These are phyloP conservation scores for Spongia lamella DNA, from an alignment of 37 sponge, comb jelly and placozoan species.

Conservation along the genomic window DNA sequence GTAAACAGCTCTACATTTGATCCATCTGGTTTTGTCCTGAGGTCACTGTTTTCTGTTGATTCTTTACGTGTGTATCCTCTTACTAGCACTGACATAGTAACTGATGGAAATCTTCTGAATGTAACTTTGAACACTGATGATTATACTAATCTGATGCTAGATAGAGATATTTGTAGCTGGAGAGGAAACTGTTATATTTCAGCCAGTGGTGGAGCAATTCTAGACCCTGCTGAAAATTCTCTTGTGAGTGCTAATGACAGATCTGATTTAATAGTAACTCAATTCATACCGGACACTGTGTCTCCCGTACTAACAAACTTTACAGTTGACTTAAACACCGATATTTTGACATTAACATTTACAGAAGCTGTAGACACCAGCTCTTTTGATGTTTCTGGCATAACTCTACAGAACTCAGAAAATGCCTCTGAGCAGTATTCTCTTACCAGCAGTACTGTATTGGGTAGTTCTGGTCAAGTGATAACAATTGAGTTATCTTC, in stretches of 20 bases:
- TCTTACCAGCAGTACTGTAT: constrained; percentile 55
- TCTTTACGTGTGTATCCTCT: constrained; percentile 65
- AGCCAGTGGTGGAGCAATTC: constrained; percentile 42
- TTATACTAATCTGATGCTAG: constrained; percentile 48
- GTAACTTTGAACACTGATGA: constrained; percentile 54
- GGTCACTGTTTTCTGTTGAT: constrained; percentile 63
- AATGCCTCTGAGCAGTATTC: constrained; percentile 45
- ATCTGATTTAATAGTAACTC: constrained; percentile 52
- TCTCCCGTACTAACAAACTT: constrained; percentile 62
- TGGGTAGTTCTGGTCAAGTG: constrained; percentile 19
- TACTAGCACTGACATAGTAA: constrained; percentile 43
- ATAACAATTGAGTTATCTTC: constrained; percentile 51
- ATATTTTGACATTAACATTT: constrained; percentile 61
- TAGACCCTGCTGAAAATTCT: constrained; percentile 70
- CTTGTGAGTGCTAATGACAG: not conserved
- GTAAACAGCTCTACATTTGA: constrained; percentile 78
- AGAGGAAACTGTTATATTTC: constrained; percentile 88
- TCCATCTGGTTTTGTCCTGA: constrained; percentile 48
- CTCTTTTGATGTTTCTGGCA: constrained; percentile 38
- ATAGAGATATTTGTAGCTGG: constrained; percentile 76
- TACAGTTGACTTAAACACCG: constrained; percentile 47
- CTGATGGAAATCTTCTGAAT: constrained; percentile 35
- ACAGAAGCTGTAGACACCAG: constrained; percentile 76
- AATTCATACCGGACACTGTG: constrained; percentile 50
- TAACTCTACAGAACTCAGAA: constrained; percentile 61